phyloP scores from a whole-genome alignment of 2,113 vertebrate species.

The Phoenicopterus ruber region DNA sequence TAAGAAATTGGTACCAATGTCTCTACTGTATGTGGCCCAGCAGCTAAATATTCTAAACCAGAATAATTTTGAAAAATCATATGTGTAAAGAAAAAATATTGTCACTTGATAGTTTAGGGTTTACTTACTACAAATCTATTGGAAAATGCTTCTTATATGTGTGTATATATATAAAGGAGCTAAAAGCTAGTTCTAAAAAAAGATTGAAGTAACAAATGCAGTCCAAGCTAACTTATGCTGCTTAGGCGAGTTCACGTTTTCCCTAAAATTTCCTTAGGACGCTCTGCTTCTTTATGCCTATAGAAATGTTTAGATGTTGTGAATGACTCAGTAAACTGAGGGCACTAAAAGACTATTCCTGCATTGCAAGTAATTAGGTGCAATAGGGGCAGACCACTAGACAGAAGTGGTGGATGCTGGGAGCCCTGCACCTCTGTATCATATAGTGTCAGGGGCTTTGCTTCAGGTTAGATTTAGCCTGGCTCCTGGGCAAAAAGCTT shows the following conservation, averaged over 20 bases:
- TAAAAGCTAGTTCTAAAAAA: not conserved
- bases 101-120: not conserved
- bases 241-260: not conserved
- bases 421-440: not conserved
- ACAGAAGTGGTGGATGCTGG: not conserved
- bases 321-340: not conserved
- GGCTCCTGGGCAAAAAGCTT: not conserved
- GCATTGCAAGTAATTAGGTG: not conserved
- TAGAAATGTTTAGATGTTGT: not conserved
- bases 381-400: not conserved
- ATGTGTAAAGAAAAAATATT: not conserved
- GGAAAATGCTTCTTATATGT: not conserved
- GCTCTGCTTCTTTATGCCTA: not conserved
- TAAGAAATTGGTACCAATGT: not conserved
- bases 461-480: not conserved
- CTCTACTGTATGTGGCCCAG: not conserved
- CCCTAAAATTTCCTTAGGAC: not conserved
- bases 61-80: rapidly evolving
- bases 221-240: not conserved
- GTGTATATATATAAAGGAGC: not conserved
- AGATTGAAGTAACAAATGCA: not conserved
- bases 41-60: not conserved
- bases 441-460: not conserved
- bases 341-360: not conserved
- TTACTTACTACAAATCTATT: not conserved